These are phyloP conservation scores for Picathartes gymnocephalus DNA, from an alignment of 2,113 vertebrate genomes.

Conservation along the genomic window DNA sequence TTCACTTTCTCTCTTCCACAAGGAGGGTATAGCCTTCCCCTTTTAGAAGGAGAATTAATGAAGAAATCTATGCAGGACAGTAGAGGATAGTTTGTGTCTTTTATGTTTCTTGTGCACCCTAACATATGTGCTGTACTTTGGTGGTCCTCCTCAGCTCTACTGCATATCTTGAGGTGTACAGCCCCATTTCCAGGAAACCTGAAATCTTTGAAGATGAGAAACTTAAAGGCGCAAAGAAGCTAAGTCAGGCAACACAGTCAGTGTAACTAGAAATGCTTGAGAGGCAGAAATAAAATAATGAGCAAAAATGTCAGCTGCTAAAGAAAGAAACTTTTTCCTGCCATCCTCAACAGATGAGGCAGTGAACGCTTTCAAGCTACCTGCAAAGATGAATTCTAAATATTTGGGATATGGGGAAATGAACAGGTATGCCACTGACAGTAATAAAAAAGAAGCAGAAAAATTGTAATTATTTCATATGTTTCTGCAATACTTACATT, in stretches of 20 bases:
- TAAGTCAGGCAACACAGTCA: not conserved
- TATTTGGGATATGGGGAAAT: not conserved
- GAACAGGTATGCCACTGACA: not conserved
- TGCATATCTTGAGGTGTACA: not conserved
- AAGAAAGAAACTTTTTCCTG: not conserved
- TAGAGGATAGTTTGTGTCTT: not conserved
- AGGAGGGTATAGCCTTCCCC: not conserved
- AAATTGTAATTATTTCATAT: not conserved
- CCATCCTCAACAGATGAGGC: not conserved
- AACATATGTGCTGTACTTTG: not conserved
- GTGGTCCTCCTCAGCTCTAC: not conserved
- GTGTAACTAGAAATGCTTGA: not conserved
- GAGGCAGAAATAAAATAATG: conserved; percentile 41
- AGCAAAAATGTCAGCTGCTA: conserved; percentile 33
- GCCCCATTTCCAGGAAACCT: not conserved
- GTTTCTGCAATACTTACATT: not conserved
- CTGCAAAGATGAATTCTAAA: not conserved
- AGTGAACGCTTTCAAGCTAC: not conserved
- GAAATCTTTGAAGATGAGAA: not conserved
- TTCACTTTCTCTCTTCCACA: not conserved
- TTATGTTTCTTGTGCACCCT: not conserved
- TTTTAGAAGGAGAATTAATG: not conserved
- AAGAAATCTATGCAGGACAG: not conserved
- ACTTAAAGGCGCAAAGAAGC: not conserved
- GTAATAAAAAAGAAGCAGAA: not conserved